A percentile compares a stretch with the other conserved stretches of the same genome.
phyloP scores from a whole-genome alignment of 2,888 invertebrate genomes.

The Himalopsyche anomala region DNA sequence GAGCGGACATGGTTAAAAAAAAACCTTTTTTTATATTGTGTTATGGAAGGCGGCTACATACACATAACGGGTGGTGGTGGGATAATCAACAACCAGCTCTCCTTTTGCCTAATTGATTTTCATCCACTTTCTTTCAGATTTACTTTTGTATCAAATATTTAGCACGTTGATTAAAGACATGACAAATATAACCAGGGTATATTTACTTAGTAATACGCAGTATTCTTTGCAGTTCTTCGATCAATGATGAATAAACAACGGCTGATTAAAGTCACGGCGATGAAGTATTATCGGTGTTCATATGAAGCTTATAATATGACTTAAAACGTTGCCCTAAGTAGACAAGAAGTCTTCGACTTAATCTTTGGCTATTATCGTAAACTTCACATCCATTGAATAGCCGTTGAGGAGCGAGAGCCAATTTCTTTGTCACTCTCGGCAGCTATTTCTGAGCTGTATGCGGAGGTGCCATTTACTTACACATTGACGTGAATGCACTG shows the following conservation, averaged over 20 bases:
- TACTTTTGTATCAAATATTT: too few species aligned
- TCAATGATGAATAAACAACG: constrained; percentile 7
- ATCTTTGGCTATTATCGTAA: constrained; percentile 35
- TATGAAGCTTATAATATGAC: constrained; percentile 9
- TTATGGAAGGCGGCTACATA: too few species aligned
- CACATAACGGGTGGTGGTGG: too few species aligned
- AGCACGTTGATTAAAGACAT: too few species aligned
- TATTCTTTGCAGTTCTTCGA: too few species aligned
- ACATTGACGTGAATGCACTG: constrained; percentile 28
- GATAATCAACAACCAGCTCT: too few species aligned
- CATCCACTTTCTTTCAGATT: too few species aligned
- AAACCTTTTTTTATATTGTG: too few species aligned
- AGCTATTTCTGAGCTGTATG: constrained; percentile 14
- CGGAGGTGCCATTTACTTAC: constrained; percentile 24
- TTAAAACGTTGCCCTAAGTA: constrained; percentile 27
- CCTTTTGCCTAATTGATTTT: too few species aligned
- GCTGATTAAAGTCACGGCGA: not conserved
- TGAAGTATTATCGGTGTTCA: not conserved
- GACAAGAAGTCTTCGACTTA: constrained; percentile 24
- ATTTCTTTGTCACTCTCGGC: constrained; percentile 42
- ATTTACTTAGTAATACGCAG: too few species aligned
- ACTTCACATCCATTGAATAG: constrained; percentile 38
- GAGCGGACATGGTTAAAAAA: too few species aligned
- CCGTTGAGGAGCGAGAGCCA: constrained; percentile 19
- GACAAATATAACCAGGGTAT: too few species aligned